Percentiles rank a stretch among this genome's conserved stretches.
Conservation (phyloP, 2,888 invertebrate genomes). For the Ichneumoninae sp. region DNA sequence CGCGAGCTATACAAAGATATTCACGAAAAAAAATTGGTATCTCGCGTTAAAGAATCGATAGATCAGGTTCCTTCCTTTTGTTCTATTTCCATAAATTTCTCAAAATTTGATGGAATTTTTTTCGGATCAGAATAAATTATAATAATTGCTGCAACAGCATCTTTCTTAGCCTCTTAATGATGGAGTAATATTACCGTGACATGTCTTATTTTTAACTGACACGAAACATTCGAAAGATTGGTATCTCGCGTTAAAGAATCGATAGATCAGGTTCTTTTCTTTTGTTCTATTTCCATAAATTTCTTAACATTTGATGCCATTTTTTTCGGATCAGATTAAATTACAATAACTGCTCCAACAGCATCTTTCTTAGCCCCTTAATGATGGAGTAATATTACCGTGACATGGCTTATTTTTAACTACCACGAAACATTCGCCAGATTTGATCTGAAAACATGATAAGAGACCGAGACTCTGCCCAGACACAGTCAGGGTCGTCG, state of each 20-base stretch:
- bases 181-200: not conserved
- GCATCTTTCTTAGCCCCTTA: not conserved
- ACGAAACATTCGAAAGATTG: not conserved
- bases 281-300: not conserved
- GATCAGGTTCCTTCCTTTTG: not conserved
- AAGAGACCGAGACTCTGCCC: not conserved
- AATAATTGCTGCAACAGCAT: not conserved
- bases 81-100: not conserved
- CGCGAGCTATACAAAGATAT: not conserved
- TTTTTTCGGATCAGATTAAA: not conserved
- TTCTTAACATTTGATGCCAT: not conserved
- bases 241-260: not conserved
- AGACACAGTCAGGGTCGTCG: not conserved
- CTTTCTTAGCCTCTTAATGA: not conserved
- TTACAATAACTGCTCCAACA: not conserved
- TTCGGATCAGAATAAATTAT: not conserved
- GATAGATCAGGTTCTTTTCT: not conserved
- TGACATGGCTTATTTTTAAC: not conserved
- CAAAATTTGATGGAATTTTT: not conserved
- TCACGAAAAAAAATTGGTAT: not conserved
- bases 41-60: not conserved
- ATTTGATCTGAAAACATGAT: not conserved
- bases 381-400: not conserved
- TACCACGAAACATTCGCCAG: not conserved
- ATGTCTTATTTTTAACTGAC: not conserved